Percentiles rank a stretch among this genome's conserved stretches.
These are phyloP conservation scores for Tenebrosternarchus preto DNA, from an alignment of 2,113 vertebrate species.

Conservation along the genomic window DNA sequence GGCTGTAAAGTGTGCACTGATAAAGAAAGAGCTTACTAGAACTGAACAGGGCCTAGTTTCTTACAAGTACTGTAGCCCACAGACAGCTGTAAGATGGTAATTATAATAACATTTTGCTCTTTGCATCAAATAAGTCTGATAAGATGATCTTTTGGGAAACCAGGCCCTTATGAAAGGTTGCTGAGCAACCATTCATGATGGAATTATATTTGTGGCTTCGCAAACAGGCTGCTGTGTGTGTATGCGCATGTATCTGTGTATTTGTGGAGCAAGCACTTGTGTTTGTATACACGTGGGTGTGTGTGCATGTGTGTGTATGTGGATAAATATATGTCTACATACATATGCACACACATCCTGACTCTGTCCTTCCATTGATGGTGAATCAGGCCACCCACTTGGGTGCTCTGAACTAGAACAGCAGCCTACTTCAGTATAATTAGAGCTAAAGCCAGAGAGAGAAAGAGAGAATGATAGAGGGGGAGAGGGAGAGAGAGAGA, in stretches of 20 bases:
- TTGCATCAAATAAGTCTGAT: conserved; percentile 33
- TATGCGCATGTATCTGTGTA: background rate
- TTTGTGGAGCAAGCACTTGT: background rate
- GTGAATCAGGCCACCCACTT: conserved; percentile 61
- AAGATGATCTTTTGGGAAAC: conserved; percentile 42
- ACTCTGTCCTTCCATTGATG: conserved; percentile 47
- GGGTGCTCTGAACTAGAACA: conserved; percentile 58
- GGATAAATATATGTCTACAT: conserved; percentile 12
- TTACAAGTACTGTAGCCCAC: background rate
- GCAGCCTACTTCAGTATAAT: conserved; percentile 62
- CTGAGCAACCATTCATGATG: conserved; percentile 42
- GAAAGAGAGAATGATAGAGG: conserved; percentile 11
- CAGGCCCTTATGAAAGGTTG: conserved; percentile 25
- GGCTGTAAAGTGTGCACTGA: conserved; percentile 13
- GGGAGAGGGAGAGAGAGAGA: conserved; percentile 22
- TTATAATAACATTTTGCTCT: conserved; percentile 27
- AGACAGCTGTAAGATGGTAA: conserved; percentile 21
- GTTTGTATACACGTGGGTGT: background rate
- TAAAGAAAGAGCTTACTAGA: conserved; percentile 11
- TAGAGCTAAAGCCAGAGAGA: conserved; percentile 47
- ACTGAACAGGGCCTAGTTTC: conserved; percentile 11
- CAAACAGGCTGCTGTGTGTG: conserved; percentile 19
- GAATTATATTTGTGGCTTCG: conserved; percentile 38
- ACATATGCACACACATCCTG: conserved; percentile 30
- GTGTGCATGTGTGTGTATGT: background rate